Evolutionary conservation across 1,140 invertebrate species (phyloP), one percentile per base, ranked within the genome.

Genomic region (Trissolcus basalis): DNA sequence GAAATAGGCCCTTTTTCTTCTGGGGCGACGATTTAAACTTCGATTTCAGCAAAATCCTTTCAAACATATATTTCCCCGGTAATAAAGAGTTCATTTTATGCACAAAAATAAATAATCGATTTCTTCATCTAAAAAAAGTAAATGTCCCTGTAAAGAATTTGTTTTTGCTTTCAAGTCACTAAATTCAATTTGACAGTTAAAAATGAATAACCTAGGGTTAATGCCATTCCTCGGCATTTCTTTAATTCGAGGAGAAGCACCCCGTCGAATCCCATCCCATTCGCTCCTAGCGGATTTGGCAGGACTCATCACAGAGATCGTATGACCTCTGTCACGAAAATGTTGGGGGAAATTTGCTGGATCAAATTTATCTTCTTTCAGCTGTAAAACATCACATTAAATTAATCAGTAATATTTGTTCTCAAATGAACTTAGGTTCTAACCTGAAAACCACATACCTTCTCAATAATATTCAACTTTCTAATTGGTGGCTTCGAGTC

Each of bases 301-400:
- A 3, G 93, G 93, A 80, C 92, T 94, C 93, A 96, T 95, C 0
- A 96, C 95, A 13, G 95, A 94, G 76, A 97, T 96, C 11, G 96
- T 97, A 81, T 95, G 92, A 36, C 93, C 93, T 79, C 96, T 89
- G 80, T 93, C 93, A 58, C 94, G 90, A 77, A 91, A 91, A 48
- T 91, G 85, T 56, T 91, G 90, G 48, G 91, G 91, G 80, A 88
- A 80, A 45, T 79, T 79, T 1, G 85, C 85, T 5, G 87, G 84
- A 80, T 89, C 87, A 1, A 83, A 83, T 50, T 83, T 83, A 1
- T 88, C 87, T 56, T 88, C 86, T 58, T 83, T 85, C 19, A 85
- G 67, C 78, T 79, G 15, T n/a, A 60, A 59, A 65, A 33, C 19
- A 43, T 19, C 12, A 33, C 36, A 5, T 53, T 60, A 51, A 27